Conservation (phyloP, 2,888 invertebrate species). For the Charanyca ferruginea region DNA sequence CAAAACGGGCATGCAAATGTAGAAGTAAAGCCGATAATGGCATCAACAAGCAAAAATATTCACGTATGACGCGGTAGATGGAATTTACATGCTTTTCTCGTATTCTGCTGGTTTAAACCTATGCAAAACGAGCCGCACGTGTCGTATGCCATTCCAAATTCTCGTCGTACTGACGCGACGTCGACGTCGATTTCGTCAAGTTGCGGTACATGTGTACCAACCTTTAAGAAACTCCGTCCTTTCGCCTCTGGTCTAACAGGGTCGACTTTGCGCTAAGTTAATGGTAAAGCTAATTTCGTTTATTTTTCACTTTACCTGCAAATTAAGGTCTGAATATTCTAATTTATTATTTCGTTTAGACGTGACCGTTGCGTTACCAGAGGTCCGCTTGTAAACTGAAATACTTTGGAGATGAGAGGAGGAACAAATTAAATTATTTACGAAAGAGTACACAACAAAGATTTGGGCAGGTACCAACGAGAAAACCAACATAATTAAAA, state of each 20-base stretch:
- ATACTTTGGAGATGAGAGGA: constrained; percentile 31
- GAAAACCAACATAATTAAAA: constrained; percentile 34
- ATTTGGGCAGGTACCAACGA: constrained; percentile 19
- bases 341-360: constrained; percentile 72
- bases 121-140: constrained; percentile 59
- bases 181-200: constrained; percentile 16
- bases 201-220: constrained; percentile 50
- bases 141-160: constrained; percentile 51
- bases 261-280: constrained; percentile 67
- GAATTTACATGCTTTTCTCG: constrained; percentile 63
- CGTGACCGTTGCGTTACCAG: constrained; percentile 56
- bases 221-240: constrained; percentile 62
- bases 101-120: constrained; percentile 58
- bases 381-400: constrained; percentile 43
- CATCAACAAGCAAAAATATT: constrained; percentile 62
- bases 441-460: constrained; percentile 43
- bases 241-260: constrained; percentile 53
- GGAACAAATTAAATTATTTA: constrained; percentile 57
- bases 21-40: constrained; percentile 57
- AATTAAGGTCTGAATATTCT: constrained; percentile 75
- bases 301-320: constrained; percentile 75
- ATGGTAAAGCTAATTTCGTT: constrained; percentile 79
- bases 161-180: constrained; percentile 12
- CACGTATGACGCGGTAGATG: constrained; percentile 48
- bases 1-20: constrained; percentile 61